Base-by-base conservation (phyloP, 2,888 invertebrate species). In the Cylindroiulus punctatus region DNA sequence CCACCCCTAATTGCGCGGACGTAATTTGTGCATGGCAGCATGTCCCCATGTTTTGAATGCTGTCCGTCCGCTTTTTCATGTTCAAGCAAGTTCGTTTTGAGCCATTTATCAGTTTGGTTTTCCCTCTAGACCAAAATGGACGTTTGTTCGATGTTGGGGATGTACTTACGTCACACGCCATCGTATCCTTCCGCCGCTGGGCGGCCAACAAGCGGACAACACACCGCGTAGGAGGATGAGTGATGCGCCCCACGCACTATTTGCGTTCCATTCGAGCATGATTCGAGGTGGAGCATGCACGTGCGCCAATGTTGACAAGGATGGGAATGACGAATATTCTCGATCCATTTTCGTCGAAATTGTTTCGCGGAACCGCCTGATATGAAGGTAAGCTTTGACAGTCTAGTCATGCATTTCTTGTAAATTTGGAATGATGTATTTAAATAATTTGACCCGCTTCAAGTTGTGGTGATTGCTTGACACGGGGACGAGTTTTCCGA, bases 361-460 rank as follows among this genome's bases (percentile, higher is more conserved):
- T 65, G 65, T 30, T 76, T 76, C 10, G 14, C 12, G 76, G 30
- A 14, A 30, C 14, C 76, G 76, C 26, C 0, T 76, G 26, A 76
- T 30, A 76, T 76, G 76, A 76, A 22, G 76, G 76, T 76, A 76
- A 76, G 76, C 30, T 76, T 76, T 76, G 12, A 30, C 26, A 65
- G 22, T 76, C 26, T 30, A 2, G 2, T 65, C 22, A 4, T 26
- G n/a, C 22, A 65, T 22, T 8, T 65, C 8, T 8, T 65, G 22
- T n/a, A n/a, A 36, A 36, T 7, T 4, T 36, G 36, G 2, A 36
- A 36, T 36, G 36, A 5, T 19, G 26, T 22, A 22, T 26, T 19
- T 65, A 1, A 76, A 30, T 7, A 22, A 76, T 30, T 76, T 5
- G 8, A 44, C 12, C 76, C 12, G 76, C 22, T 30, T 65, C 52